These are phyloP conservation scores for Rhynchomys soricoides DNA, from an alignment of 2,113 vertebrate genomes.

Conservation along the genomic window DNA sequence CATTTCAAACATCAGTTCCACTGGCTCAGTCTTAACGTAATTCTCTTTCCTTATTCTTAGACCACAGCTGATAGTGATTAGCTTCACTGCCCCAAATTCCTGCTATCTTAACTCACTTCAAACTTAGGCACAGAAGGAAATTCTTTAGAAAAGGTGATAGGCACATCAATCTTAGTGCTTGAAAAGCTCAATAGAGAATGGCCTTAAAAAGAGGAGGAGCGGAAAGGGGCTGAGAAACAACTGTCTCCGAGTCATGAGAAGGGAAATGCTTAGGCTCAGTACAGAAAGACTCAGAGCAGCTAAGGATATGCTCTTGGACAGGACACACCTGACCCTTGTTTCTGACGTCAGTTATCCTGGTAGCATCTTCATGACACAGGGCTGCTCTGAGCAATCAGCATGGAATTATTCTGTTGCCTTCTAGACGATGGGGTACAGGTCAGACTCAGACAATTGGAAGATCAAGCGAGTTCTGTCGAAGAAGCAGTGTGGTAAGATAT, in stretches of 20 bases:
- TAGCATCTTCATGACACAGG: no score
- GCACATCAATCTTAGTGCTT: neutral
- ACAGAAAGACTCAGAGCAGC: neutral
- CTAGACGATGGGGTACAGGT: neutral
- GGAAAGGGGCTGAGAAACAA: neutral
- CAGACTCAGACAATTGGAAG: neutral
- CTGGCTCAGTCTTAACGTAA: neutral
- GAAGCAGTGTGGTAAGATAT: neutral
- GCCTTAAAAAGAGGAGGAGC: neutral
- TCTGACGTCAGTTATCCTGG: neutral
- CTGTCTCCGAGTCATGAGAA: neutral
- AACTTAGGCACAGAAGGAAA: neutral
- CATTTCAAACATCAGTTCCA: neutral
- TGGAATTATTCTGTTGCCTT: neutral
- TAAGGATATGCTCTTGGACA: neutral
- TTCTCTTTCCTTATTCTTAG: neutral
- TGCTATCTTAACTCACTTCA: neutral
- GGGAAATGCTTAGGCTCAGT: neutral
- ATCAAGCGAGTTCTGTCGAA: neutral
- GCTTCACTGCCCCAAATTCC: neutral
- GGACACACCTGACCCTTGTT: neutral
- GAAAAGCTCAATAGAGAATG: neutral
- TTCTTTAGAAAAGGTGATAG: neutral
- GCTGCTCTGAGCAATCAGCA: neutral
- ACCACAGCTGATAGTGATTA: neutral